Evolutionary conservation across 2,113 vertebrate genomes (phyloP), one percentile per base, ranked within the genome.

Genomic region (Pterophyllum scalare): DNA sequence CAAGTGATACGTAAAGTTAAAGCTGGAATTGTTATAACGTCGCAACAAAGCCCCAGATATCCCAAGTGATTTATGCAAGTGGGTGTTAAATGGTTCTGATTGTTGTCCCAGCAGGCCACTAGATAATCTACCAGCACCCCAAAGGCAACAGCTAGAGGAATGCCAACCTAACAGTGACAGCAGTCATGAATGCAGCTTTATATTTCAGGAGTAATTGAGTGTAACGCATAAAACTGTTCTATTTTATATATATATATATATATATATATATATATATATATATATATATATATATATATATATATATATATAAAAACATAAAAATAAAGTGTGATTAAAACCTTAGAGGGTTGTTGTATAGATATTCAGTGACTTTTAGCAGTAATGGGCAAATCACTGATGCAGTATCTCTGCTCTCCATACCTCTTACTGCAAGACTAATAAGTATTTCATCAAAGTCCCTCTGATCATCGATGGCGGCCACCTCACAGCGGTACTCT

Each of bases 381-480:
- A 74, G n/a, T 64, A n/a, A 20, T 5, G 4, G 17, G 9, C 8
- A 8, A 5, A 56, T 72, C n/a, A 33, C 8, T 61, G 49, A 35
- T 57, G 59, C 38, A 20, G 40, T 33, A 28, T 7, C 20, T 49
- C 5, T 28, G 10, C 76, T 81, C 20, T 54, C 24, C 24, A 22
- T 91, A 99, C 98, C 98, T 97, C 97, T 97, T 13, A 99, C 97
- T 11, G 96, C 97, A 17, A 99, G 96, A 87, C 96, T 96, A 89
- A 99, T 97, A n/a, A 97, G 96, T 24, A 99, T 97, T 94, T 99
- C 98, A 15, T 98, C 98, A 62, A 98, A 97, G 89, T 96, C 96
- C 82, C 97, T 98, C 20, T 95, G 95, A 89, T 99, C 98, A 0
- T 96, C 94, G 54, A 96, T 96, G 3, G 98, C 98, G 1, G 97